These are phyloP conservation scores for Drosophila repleta DNA, from an alignment of 1,140 invertebrate species.

Conservation along the genomic window DNA sequence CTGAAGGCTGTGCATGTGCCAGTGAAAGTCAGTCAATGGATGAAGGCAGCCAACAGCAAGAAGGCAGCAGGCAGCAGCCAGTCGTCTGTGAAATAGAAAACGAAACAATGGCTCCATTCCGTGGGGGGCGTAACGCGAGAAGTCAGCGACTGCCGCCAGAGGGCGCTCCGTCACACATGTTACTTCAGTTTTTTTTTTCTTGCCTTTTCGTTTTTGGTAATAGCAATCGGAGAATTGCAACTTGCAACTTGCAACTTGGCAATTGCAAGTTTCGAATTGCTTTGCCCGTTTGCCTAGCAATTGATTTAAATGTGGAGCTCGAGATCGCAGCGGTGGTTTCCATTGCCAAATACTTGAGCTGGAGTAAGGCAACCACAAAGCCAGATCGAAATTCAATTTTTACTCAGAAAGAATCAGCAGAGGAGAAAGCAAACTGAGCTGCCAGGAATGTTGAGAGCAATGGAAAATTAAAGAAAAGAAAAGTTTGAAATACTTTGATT, in stretches of 20 bases:
- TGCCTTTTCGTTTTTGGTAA: conserved; percentile 55
- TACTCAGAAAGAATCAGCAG: background rate
- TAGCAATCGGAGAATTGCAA: conserved; percentile 37
- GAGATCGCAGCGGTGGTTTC: background rate
- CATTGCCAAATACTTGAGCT: conserved; percentile 3
- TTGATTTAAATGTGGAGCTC: conserved; percentile 22
- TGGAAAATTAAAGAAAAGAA: too few species aligned
- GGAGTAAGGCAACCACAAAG: conserved; percentile 17
- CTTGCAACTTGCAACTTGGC: conserved; percentile 23
- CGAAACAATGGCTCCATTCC: conserved; percentile 62
- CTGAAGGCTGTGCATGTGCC: conserved; percentile 66
- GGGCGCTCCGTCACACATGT: conserved; percentile 70
- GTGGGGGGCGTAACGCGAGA: conserved; percentile 13
- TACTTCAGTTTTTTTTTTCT: conserved; percentile 53
- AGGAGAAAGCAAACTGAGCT: conserved; percentile 2
- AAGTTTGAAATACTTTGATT: too few species aligned
- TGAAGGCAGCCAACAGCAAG: conserved; percentile 5
- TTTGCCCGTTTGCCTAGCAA: conserved; percentile 21
- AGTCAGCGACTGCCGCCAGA: conserved; percentile 46
- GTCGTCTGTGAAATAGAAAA: conserved; percentile 80
- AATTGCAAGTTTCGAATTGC: conserved; percentile 13
- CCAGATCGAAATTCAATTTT: background rate
- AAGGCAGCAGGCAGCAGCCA: conserved; percentile 18
- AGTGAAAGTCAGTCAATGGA: conserved; percentile 66
- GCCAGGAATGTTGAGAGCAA: background rate